These are phyloP conservation scores for Anolis carolinensis DNA, from an alignment of 2,113 vertebrate species.

Conservation along the genomic window DNA sequence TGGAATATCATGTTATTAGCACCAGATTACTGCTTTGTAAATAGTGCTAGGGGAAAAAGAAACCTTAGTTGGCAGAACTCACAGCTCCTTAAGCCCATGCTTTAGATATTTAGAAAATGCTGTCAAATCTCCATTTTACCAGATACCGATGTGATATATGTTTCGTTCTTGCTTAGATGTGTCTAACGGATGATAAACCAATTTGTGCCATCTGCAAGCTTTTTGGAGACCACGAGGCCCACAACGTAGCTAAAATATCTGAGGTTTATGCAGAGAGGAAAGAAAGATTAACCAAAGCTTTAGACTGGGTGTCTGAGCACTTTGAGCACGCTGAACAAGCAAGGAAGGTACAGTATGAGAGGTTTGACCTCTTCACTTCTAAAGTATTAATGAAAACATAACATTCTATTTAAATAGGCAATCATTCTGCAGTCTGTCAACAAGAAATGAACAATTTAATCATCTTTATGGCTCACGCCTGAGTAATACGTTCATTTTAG, in stretches of 20 bases:
- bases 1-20: neutral
- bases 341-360: constrained; percentile 5
- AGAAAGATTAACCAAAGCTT: constrained; percentile 40
- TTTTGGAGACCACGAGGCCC: constrained; percentile 53
- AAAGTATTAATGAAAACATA: neutral
- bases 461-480: neutral
- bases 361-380: neutral
- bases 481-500: neutral
- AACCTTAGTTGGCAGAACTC: neutral
- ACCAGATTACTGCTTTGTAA: neutral
- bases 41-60: neutral
- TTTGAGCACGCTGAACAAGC: constrained; percentile 1
- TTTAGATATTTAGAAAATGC: neutral
- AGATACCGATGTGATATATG: neutral
- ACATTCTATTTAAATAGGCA: neutral
- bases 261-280: constrained; percentile 48
- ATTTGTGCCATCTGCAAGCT: constrained; percentile 55
- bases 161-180: constrained; percentile 42
- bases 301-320: constrained; percentile 26
- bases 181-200: constrained; percentile 50
- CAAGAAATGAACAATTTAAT: neutral
- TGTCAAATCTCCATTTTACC: neutral
- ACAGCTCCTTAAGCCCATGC: neutral
- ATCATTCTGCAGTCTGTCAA: neutral
- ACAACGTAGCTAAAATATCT: constrained; percentile 42